These are phyloP conservation scores for Lophius americanus DNA, from an alignment of 2,797 vertebrate species.

Conservation along the genomic window DNA sequence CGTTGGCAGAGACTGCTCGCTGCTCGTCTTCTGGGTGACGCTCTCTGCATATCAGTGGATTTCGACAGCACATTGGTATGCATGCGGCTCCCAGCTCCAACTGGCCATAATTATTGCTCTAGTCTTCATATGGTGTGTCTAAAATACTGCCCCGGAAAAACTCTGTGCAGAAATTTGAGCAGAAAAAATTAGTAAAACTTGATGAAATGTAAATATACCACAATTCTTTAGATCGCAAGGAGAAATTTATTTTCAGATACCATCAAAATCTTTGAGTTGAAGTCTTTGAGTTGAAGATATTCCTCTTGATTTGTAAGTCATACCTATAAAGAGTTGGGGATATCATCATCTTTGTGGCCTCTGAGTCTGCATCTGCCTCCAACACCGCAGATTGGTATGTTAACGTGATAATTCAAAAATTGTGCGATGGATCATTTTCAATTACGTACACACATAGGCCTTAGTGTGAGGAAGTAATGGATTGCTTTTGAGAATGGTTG, in stretches of 20 bases:
- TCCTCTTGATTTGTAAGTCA: constrained; percentile 6
- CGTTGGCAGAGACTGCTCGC: constrained; percentile 26
- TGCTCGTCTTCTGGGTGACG: constrained; percentile 46
- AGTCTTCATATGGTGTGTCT: constrained; percentile 35
- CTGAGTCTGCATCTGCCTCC: no score
- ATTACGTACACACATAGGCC: no score
- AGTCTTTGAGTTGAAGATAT: background rate
- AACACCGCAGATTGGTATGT: no score
- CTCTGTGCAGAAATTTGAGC: constrained; percentile 15
- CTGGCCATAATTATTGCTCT: constrained; percentile 39
- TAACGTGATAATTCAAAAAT: no score
- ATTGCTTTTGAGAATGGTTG: no score
- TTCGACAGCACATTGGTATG: constrained; percentile 46
- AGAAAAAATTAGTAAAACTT: background rate
- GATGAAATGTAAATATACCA: constrained; percentile 11
- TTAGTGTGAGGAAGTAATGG: no score
- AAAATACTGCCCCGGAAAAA: constrained; percentile 17
- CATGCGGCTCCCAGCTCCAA: constrained; percentile 29
- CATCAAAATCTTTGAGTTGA: background rate
- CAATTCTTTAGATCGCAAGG: background rate
- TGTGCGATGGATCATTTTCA: no score
- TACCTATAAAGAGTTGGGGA: background rate
- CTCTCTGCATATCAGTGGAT: constrained; percentile 34
- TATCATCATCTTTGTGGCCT: no score
- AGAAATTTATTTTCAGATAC: background rate